These are phyloP conservation scores for Propithecus deckenii DNA, from an alignment of 2,797 vertebrate species.

Conservation along the genomic window DNA sequence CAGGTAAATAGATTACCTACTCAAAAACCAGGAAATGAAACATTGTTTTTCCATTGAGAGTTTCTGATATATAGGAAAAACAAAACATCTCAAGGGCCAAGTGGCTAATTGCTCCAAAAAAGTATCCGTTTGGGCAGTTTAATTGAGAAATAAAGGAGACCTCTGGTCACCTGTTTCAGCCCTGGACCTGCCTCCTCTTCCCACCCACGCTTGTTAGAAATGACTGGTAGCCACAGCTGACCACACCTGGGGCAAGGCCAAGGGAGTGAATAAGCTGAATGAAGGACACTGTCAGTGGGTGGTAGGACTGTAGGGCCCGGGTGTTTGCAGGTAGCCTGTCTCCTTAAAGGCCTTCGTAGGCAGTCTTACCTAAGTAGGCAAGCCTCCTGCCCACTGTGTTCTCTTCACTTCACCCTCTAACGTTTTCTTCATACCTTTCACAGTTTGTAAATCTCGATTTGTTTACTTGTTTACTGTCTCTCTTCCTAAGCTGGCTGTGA, in stretches of 20 bases:
- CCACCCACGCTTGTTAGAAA: background rate
- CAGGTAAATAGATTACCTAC: background rate
- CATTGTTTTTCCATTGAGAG: background rate
- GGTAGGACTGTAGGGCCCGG: accelerated
- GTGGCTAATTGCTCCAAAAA: background rate
- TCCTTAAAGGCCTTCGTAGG: background rate
- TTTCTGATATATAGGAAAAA: background rate
- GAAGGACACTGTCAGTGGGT: background rate
- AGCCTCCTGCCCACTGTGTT: background rate
- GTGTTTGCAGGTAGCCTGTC: background rate
- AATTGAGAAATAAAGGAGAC: background rate
- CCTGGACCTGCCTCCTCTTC: background rate
- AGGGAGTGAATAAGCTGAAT: too few relatives aligned
- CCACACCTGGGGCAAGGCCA: background rate
- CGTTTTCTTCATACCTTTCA: background rate
- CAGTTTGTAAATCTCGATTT: background rate
- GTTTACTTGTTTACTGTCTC: background rate
- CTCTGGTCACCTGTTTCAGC: background rate
- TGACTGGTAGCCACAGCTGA: background rate
- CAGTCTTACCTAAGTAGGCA: background rate
- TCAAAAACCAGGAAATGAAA: background rate
- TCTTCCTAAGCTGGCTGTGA: background rate
- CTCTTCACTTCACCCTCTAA: background rate
- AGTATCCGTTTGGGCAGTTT: background rate
- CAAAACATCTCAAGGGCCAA: background rate